phyloP scores from a whole-genome alignment of 1,140 invertebrate genomes.

The Pygmarrhopalites habei region DNA sequence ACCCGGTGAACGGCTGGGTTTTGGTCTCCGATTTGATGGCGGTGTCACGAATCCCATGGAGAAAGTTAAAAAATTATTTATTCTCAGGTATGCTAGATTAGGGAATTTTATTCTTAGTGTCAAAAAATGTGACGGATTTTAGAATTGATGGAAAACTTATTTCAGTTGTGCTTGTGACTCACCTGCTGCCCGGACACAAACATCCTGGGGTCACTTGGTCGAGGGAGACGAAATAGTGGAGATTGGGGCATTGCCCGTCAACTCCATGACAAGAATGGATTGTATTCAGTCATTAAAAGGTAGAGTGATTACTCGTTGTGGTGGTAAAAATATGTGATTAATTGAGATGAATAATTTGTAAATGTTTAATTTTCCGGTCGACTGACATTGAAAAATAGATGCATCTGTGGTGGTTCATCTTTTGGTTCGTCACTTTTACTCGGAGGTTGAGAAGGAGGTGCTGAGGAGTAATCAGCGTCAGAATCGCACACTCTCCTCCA shows the following conservation, averaged over 20 bases:
- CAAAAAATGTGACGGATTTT: no score
- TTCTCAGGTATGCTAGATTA: no score
- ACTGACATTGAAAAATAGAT: no score
- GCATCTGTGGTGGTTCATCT: constrained; percentile 70
- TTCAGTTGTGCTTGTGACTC: constrained; percentile 81
- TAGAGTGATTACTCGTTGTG: no score
- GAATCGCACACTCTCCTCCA: not conserved
- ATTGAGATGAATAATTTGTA: not conserved
- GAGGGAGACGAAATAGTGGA: constrained; percentile 82
- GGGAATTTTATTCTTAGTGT: no score
- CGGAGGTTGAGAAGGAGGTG: constrained; percentile 32
- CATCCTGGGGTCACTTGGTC: constrained; percentile 67
- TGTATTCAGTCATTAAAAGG: constrained; percentile 73
- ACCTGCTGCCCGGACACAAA: constrained; percentile 68
- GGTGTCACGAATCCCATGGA: constrained; percentile 53
- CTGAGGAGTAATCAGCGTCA: not conserved
- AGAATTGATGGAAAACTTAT: no score
- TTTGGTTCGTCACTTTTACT: constrained; percentile 57
- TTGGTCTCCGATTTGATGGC: constrained; percentile 85
- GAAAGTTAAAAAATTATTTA: constrained; percentile 63
- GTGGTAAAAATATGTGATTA: no score
- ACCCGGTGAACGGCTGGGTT: constrained; percentile 79
- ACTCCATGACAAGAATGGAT: constrained; percentile 72
- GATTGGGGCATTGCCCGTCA: constrained; percentile 69
- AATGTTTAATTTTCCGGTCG: not conserved